A percentile compares a stretch with the other conserved stretches of the same genome.
Evolutionary conservation across 2,113 vertebrate genomes (phyloP).

Genomic region (Poicephalus gulielmi): DNA sequence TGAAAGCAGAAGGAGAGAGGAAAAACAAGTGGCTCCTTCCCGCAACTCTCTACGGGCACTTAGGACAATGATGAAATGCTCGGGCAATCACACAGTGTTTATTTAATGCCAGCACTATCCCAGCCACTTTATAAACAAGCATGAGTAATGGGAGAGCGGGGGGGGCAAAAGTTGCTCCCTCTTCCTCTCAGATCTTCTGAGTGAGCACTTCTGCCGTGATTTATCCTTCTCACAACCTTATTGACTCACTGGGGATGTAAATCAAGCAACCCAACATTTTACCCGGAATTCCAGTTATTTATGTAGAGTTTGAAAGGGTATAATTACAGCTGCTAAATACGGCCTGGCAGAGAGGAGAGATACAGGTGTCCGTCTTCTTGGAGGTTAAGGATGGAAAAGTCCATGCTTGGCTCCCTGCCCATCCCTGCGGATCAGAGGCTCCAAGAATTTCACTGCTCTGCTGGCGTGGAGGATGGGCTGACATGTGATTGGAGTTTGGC

Average conservation of each 20-base stretch:
- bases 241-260: slow-evolving; percentile 32
- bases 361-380: background rate
- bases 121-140: slow-evolving; percentile 22
- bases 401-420: slow-evolving; percentile 15
- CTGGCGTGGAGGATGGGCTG: background rate
- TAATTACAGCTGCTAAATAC: slow-evolving; percentile 41
- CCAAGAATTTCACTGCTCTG: accelerated
- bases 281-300: slow-evolving; percentile 62
- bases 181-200: slow-evolving; percentile 47
- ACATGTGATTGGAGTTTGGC: background rate
- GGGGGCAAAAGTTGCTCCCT: background rate
- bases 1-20: background rate
- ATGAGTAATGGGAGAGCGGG: background rate
- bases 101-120: slow-evolving; percentile 26
- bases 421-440: background rate
- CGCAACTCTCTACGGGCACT: background rate
- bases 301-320: slow-evolving; percentile 14
- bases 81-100: background rate
- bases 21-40: background rate
- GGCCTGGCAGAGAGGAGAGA: background rate
- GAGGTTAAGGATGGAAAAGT: slow-evolving; percentile 41
- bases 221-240: slow-evolving; percentile 56
- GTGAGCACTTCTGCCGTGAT: slow-evolving; percentile 19
- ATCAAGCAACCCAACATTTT: slow-evolving; percentile 15
- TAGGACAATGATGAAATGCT: background rate